Conservation (phyloP, 1,140 invertebrate genomes). For the Hylaeus anthracinus region DNA sequence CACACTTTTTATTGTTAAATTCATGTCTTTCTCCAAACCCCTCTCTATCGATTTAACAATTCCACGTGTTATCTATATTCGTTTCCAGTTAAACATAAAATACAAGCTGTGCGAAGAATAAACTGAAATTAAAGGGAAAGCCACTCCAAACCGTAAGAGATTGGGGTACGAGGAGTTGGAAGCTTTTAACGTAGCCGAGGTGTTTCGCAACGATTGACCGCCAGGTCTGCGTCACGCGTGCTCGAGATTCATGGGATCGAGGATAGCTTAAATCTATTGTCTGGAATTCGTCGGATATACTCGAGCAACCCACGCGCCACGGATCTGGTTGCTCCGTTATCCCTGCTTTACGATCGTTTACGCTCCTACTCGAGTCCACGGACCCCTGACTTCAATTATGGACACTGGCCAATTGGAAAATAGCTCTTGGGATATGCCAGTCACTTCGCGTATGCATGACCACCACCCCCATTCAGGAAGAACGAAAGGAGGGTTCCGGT, state of each 20-base stretch:
- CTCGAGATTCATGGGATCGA: slow-evolving; percentile 45
- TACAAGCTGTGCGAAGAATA: background rate
- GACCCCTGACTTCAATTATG: slow-evolving; percentile 65
- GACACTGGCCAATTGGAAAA: slow-evolving; percentile 71
- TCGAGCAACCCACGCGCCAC: background rate
- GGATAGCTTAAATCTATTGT: slow-evolving; percentile 62
- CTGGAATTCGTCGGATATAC: slow-evolving; percentile 12
- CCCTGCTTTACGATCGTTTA: slow-evolving; percentile 61
- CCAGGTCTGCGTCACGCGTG: slow-evolving; percentile 40
- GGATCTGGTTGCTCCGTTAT: background rate
- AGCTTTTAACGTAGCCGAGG: slow-evolving; percentile 1
- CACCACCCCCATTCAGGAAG: slow-evolving; percentile 11
- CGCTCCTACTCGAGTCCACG: slow-evolving; percentile 40
- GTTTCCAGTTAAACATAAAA: background rate
- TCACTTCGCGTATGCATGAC: slow-evolving; percentile 49
- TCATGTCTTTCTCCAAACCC: too few relatives aligned
- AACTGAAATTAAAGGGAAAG: background rate
- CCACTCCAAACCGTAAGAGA: background rate
- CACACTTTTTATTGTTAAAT: too few relatives aligned
- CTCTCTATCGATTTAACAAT: background rate
- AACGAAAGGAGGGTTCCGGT: slow-evolving; percentile 23
- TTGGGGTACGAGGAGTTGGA: background rate
- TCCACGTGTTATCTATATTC: background rate
- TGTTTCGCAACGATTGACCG: slow-evolving; percentile 30
- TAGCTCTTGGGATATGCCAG: slow-evolving; percentile 57